Percentiles rank a stretch among this genome's conserved stretches.
Conservation (phyloP, 2,888 invertebrate genomes). For the Auanema freiburgensis region DNA sequence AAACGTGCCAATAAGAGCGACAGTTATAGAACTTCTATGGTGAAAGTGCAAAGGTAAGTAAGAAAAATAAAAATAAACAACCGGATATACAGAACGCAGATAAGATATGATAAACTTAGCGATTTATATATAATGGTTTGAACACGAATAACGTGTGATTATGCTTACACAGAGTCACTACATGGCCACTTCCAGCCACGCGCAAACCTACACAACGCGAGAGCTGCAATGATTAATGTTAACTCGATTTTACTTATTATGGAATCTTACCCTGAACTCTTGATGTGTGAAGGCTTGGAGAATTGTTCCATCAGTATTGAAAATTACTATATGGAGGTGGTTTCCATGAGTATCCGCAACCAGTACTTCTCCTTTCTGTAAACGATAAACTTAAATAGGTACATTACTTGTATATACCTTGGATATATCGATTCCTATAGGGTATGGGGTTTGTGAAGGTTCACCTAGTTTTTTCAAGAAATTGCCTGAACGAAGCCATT, state of each 20-base stretch:
- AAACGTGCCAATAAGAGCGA: too few relatives aligned
- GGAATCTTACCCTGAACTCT: slow-evolving; percentile 47
- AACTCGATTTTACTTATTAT: not conserved
- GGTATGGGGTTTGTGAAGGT: slow-evolving; percentile 56
- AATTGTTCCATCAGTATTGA: slow-evolving; percentile 46
- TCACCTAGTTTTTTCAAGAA: slow-evolving; percentile 58
- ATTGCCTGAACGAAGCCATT: slow-evolving; percentile 35
- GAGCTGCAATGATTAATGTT: slow-evolving; percentile 43
- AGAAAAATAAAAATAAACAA: too few relatives aligned
- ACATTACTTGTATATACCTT: slow-evolving; percentile 17
- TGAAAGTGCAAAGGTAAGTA: too few relatives aligned
- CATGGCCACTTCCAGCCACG: slow-evolving; percentile 47
- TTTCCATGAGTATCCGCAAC: slow-evolving; percentile 60
- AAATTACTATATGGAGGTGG: slow-evolving; percentile 56
- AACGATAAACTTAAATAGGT: not conserved
- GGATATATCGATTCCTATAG: slow-evolving; percentile 56
- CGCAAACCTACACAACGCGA: slow-evolving; percentile 59
- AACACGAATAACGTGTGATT: slow-evolving; percentile 57
- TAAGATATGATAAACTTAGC: not conserved
- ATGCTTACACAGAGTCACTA: slow-evolving; percentile 58
- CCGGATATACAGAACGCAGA: too few relatives aligned
- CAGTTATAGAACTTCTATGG: too few relatives aligned
- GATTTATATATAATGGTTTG: slow-evolving; percentile 35
- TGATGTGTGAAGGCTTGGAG: slow-evolving; percentile 54
- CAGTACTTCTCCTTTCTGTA: slow-evolving; percentile 45